Evolutionary conservation across 2,113 vertebrate species (phyloP).

Genomic region (Erythrolamprus reginae): DNA sequence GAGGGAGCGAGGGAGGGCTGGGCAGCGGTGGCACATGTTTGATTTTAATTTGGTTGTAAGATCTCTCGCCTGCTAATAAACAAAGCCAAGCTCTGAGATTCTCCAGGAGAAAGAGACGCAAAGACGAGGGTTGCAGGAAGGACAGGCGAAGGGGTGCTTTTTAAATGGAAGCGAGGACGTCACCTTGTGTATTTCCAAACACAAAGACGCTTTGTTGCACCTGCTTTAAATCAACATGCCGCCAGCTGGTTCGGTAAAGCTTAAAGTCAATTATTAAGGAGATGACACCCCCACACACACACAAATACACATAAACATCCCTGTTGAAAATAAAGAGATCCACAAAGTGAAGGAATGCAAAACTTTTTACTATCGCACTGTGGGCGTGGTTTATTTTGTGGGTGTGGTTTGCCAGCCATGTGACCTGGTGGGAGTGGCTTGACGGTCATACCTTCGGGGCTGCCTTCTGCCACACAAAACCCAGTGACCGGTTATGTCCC

Average conservation of each 20-base stretch:
- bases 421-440: too few species aligned
- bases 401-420: too few species aligned
- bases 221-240: not conserved
- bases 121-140: not conserved
- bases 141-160: conserved; percentile 39
- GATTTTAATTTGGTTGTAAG: conserved; percentile 68
- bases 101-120: conserved; percentile 34
- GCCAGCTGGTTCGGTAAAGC: not conserved
- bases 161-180: conserved; percentile 34
- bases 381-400: too few species aligned
- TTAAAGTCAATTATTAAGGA: not conserved
- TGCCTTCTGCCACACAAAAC: too few species aligned
- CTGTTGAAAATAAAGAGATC: not conserved
- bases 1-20: not conserved
- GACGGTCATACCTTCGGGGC: too few species aligned
- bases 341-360: too few species aligned
- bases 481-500: too few species aligned
- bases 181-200: conserved; percentile 8
- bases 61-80: conserved; percentile 51
- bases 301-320: too few species aligned
- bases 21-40: conserved; percentile 64
- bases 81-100: conserved; percentile 40
- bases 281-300: too few species aligned
- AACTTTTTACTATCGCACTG: too few species aligned
- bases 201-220: not conserved